Conservation (phyloP, 2,113 vertebrate genomes). For the Marcusenius ussheri region DNA sequence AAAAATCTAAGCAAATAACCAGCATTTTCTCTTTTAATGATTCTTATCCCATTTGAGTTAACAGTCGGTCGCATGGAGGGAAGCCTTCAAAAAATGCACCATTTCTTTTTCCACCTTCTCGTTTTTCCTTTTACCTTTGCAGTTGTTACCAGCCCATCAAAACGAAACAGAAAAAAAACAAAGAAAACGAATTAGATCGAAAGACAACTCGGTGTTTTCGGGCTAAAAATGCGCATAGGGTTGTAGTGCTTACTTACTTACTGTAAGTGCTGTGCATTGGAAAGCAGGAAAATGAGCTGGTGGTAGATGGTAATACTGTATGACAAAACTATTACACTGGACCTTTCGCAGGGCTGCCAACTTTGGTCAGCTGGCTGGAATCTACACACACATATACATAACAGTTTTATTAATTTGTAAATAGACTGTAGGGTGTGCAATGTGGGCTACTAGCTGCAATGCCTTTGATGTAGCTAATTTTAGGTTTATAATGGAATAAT, state of each 20-base stretch:
- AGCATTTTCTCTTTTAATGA: not conserved
- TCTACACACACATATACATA: not conserved
- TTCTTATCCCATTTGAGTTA: not conserved
- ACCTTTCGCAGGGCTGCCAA: not conserved
- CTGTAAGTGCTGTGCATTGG: not conserved
- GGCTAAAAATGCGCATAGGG: not conserved
- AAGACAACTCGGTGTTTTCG: not conserved
- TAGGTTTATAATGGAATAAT: not conserved
- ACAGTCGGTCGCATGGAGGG: not conserved
- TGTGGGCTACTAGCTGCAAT: too few species aligned
- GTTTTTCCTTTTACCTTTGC: not conserved
- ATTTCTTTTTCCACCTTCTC: not conserved
- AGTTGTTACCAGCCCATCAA: not conserved
- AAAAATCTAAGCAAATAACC: not conserved
- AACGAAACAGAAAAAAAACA: not conserved
- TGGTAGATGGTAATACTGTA: not conserved
- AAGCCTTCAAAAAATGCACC: not conserved
- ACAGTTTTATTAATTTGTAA: not conserved
- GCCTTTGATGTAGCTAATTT: not conserved
- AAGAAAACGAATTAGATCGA: not conserved
- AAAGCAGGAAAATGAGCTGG: not conserved
- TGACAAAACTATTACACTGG: not conserved
- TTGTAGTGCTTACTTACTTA: not conserved
- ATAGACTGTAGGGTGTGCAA: not conserved
- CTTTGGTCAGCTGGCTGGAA: not conserved